Percentiles rank a stretch among this genome's conserved stretches.
Evolutionary conservation across 2,113 vertebrate species (phyloP).

Genomic region (Siphamia tubifer): DNA sequence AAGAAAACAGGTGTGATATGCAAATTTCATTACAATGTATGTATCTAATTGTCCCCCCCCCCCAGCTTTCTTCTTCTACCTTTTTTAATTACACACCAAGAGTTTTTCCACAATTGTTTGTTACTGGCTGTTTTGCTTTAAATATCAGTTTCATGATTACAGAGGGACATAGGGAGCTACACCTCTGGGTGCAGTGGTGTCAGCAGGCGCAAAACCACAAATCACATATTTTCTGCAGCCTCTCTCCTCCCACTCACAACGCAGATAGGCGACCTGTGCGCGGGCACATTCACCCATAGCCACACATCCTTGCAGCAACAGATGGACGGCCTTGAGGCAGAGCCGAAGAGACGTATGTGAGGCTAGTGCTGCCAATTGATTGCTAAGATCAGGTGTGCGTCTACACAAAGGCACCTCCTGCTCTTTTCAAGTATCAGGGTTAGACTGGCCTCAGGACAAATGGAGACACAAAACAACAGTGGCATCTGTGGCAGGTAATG

Average conservation of each 20-base stretch:
- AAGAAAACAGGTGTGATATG: slow-evolving; percentile 9
- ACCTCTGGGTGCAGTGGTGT: slow-evolving; percentile 35
- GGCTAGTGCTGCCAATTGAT: slow-evolving; percentile 59
- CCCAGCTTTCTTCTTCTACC: slow-evolving; percentile 16
- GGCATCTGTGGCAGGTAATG: slow-evolving; percentile 78
- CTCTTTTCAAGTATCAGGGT: slow-evolving; percentile 63
- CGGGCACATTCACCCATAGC: slow-evolving; percentile 36
- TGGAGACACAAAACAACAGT: slow-evolving; percentile 64
- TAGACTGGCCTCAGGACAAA: slow-evolving; percentile 62
- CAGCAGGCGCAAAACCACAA: slow-evolving; percentile 32
- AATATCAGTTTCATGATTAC: slow-evolving; percentile 33
- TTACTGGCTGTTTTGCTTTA: slow-evolving; percentile 27
- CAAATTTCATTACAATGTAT: slow-evolving; percentile 21
- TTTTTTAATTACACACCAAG: slow-evolving; percentile 51
- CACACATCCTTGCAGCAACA: slow-evolving; percentile 60
- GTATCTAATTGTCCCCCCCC: slow-evolving; percentile 7
- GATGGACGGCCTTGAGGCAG: slow-evolving; percentile 74
- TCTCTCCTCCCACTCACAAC: slow-evolving; percentile 33
- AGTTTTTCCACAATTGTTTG: slow-evolving; percentile 20
- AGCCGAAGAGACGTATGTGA: slow-evolving; percentile 51
- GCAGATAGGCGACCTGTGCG: slow-evolving; percentile 21
- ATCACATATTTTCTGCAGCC: slow-evolving; percentile 48
- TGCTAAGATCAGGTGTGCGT: slow-evolving; percentile 72
- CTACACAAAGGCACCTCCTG: slow-evolving; percentile 74
- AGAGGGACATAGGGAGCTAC: slow-evolving; percentile 15